A percentile compares a stretch with the other conserved stretches of the same genome.
Evolutionary conservation across 2,888 invertebrate genomes (phyloP).

Genomic region (Pseudococcus longispinus): DNA sequence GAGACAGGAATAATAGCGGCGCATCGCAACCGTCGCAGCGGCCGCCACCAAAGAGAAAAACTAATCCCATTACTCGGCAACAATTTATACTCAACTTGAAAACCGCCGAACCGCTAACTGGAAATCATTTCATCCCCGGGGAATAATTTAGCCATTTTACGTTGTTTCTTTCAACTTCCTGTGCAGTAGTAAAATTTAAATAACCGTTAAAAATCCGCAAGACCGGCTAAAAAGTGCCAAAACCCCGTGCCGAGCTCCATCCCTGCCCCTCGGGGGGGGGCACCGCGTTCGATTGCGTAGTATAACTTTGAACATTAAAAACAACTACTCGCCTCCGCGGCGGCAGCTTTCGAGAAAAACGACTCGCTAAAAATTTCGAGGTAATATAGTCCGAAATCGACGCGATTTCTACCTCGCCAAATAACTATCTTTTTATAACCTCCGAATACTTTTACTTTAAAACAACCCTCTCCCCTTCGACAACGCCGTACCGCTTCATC

Average conservation of each 20-base stretch:
- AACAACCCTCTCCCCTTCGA: background rate
- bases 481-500: background rate
- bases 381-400: conserved; percentile 18
- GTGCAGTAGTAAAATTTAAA: conserved; percentile 12
- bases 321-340: background rate
- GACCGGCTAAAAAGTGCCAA: background rate
- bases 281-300: background rate
- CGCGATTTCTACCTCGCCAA: background rate
- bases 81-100: conserved; percentile 19
- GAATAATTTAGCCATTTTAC: conserved; percentile 34
- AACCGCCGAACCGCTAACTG: conserved; percentile 34
- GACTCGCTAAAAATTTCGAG: conserved; percentile 1
- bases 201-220: conserved; percentile 18
- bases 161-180: conserved; percentile 4
- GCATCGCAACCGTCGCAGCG: background rate
- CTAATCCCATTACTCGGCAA: conserved; percentile 34
- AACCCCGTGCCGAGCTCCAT: background rate
- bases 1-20: background rate
- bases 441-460: background rate
- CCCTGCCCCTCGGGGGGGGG: background rate
- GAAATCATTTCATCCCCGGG: conserved; percentile 8
- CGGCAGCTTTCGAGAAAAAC: background rate
- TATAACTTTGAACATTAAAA: conserved; percentile 8
- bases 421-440: conserved; percentile 15
- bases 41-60: background rate